These are phyloP conservation scores for Drosophila nigromelanica DNA, from an alignment of 1,140 invertebrate species.

Conservation along the genomic window DNA sequence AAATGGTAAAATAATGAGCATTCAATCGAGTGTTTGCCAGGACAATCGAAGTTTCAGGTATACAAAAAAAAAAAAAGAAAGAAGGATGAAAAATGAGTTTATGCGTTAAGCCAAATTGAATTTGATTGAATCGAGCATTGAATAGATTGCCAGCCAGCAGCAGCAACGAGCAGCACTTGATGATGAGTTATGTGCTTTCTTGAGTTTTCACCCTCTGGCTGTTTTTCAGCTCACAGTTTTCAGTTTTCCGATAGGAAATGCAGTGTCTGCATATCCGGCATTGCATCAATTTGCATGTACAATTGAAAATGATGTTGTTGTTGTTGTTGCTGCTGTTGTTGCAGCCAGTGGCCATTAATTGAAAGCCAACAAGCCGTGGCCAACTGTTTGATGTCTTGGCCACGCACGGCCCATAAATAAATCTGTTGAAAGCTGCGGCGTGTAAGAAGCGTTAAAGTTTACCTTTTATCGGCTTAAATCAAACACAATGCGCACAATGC, in stretches of 20 bases:
- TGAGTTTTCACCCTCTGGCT: background rate
- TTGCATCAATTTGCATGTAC: constrained; percentile 61
- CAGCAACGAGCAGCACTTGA: background rate
- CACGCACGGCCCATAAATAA: constrained; percentile 62
- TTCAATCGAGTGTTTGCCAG: constrained; percentile 53
- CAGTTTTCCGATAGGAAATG: constrained; percentile 40
- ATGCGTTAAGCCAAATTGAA: constrained; percentile 51
- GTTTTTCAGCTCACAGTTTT: background rate
- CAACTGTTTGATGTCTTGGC: constrained; percentile 66
- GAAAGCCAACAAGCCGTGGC: constrained; percentile 65
- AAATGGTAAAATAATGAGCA: constrained; percentile 80
- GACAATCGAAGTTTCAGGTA: constrained; percentile 55
- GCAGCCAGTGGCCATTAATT: constrained; percentile 51
- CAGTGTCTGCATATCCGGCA: constrained; percentile 55
- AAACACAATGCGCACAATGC: constrained; percentile 56
- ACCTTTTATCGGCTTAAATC: constrained; percentile 81
- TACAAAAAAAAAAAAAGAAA: constrained; percentile 5
- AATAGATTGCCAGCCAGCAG: constrained; percentile 27
- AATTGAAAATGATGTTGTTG: constrained; percentile 39
- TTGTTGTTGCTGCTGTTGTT: background rate
- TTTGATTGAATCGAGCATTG: constrained; percentile 49
- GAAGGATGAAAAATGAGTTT: constrained; percentile 1
- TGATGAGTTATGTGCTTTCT: background rate
- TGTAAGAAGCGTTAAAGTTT: constrained; percentile 70
- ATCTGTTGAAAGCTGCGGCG: constrained; percentile 70